Conservation (phyloP, 1,140 invertebrate species). For the Aphelinus certus region DNA sequence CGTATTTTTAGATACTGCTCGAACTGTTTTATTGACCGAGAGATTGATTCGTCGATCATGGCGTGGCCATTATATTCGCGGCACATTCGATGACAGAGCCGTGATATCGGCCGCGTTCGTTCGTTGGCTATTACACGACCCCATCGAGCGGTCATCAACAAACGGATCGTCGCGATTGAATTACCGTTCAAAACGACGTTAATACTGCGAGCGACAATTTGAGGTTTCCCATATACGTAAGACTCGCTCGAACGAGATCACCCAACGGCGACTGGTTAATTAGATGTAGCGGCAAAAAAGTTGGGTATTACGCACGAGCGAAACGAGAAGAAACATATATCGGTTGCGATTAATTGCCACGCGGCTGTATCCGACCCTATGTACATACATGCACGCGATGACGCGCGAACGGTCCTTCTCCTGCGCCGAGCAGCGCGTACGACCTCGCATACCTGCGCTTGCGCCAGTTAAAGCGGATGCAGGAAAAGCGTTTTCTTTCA, state of each 20-base stretch:
- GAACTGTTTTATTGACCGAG: no score
- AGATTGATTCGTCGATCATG: no score
- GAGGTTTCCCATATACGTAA: background rate
- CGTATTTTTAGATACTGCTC: no score
- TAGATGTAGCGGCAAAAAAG: background rate
- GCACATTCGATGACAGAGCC: no score
- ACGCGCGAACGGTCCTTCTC: constrained; percentile 23
- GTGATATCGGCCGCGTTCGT: no score
- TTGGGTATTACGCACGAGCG: background rate
- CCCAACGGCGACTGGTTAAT: constrained; percentile 13
- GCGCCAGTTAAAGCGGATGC: constrained; percentile 28
- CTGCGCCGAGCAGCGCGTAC: background rate
- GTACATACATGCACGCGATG: constrained; percentile 17
- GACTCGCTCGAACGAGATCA: background rate
- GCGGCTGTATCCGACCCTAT: background rate
- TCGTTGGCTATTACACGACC: no score
- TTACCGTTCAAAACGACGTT: no score
- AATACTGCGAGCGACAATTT: no score
- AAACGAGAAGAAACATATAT: constrained; percentile 10
- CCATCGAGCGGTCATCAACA: no score
- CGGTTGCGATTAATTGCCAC: constrained; percentile 25
- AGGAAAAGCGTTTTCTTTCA: constrained; percentile 30
- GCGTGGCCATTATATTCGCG: no score
- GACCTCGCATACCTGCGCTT: constrained; percentile 19
- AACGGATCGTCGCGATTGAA: no score